These are phyloP conservation scores for Hybognathus amarus DNA, from an alignment of 2,797 vertebrate species.

Conservation along the genomic window DNA sequence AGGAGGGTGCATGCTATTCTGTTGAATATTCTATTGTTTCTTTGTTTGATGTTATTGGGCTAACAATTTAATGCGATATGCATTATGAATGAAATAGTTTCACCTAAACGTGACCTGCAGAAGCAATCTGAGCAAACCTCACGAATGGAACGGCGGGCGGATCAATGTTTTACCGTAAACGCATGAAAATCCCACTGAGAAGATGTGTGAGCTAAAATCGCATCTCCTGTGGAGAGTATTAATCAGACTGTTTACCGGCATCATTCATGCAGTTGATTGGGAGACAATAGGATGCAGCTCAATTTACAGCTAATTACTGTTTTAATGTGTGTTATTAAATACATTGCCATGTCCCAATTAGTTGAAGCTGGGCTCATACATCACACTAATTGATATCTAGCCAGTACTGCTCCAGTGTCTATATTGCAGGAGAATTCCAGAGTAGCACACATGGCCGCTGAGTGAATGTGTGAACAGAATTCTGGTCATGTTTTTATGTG, in stretches of 20 bases:
- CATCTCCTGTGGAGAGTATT: conserved; percentile 53
- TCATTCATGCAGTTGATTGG: conserved; percentile 69
- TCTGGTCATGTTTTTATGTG: conserved; percentile 48
- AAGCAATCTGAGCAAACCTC: conserved; percentile 1
- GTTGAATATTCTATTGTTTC: conserved; percentile 23
- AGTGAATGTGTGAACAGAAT: conserved; percentile 7
- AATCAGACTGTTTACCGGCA: conserved; percentile 69
- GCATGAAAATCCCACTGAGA: conserved; percentile 6
- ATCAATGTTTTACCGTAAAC: conserved; percentile 10
- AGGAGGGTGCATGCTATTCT: neutral
- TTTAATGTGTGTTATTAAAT: conserved; percentile 84
- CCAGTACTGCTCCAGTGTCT: conserved; percentile 70
- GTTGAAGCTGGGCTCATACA: conserved; percentile 74
- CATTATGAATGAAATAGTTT: conserved; percentile 20
- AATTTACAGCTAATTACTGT: conserved; percentile 81
- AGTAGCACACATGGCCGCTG: conserved; percentile 50
- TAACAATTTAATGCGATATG: neutral
- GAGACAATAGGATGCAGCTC: conserved; percentile 76
- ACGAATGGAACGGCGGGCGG: neutral
- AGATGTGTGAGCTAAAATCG: conserved; percentile 30
- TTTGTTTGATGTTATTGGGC: neutral
- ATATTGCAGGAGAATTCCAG: conserved; percentile 69
- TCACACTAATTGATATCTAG: conserved; percentile 83
- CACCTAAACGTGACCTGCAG: neutral
- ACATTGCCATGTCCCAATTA: conserved; percentile 84